A percentile compares a stretch with the other conserved stretches of the same genome.
Evolutionary conservation across 2,888 invertebrate species (phyloP).

Genomic region (Papilio demoleus): DNA sequence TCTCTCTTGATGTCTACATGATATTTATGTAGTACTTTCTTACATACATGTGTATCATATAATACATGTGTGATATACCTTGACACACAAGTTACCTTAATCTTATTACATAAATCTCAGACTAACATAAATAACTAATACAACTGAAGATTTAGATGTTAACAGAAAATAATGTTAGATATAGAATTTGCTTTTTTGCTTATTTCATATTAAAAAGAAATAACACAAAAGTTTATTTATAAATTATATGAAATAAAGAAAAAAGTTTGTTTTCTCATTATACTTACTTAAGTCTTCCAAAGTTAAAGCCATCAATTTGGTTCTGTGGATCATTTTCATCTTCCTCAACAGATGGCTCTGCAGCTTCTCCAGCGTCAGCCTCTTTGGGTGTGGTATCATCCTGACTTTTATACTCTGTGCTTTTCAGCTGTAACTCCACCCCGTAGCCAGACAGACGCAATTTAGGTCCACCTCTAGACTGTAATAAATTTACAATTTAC

Average conservation of each 20-base stretch:
- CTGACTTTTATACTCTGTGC: constrained; percentile 99
- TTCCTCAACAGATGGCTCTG: constrained; percentile 75
- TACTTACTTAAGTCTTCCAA: constrained; percentile 91
- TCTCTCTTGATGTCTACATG: too few species aligned
- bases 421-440: constrained; percentile 98
- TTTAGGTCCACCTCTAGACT: constrained; percentile 73
- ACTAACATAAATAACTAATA: not conserved
- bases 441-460: constrained; percentile 97
- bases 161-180: too few species aligned
- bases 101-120: not conserved
- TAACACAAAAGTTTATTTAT: too few species aligned
- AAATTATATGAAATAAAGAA: too few species aligned
- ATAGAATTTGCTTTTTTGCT: too few species aligned
- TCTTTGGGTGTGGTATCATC: constrained; percentile 93
- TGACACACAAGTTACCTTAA: constrained; percentile 15
- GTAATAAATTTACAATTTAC: constrained; percentile 43
- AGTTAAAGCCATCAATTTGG: constrained; percentile 94
- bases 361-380: constrained; percentile 73
- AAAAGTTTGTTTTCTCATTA: too few species aligned
- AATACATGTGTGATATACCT: not conserved
- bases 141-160: too few species aligned
- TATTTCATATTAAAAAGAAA: not conserved
- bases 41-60: not conserved
- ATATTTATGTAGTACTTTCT: too few species aligned
- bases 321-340: constrained; percentile 86